Conservation (phyloP, 2,888 invertebrate genomes). For the Aleiodes alternator region DNA sequence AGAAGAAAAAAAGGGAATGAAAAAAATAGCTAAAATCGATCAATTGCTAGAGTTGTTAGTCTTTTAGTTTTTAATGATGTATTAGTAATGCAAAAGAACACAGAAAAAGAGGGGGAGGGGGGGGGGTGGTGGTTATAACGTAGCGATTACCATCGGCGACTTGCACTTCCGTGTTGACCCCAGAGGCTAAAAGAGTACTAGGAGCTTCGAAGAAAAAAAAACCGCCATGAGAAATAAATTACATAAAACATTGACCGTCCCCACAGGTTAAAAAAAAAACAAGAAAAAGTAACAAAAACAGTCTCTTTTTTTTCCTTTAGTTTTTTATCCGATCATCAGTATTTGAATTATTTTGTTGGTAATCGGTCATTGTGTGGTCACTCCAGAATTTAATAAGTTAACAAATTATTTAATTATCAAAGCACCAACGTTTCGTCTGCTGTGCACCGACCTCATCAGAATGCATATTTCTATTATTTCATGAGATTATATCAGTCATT, state of each 20-base stretch:
- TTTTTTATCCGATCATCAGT: too few relatives aligned
- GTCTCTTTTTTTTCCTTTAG: too few relatives aligned
- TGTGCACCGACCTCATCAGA: too few relatives aligned
- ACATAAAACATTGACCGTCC: conserved; percentile 11
- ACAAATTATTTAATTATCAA: too few relatives aligned
- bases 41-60: background rate
- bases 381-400: too few relatives aligned
- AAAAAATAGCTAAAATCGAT: background rate
- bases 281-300: background rate
- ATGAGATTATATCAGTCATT: too few relatives aligned
- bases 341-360: too few relatives aligned
- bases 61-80: background rate
- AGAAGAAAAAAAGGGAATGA: background rate
- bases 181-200: background rate
- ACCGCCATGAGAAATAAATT: background rate
- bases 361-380: too few relatives aligned
- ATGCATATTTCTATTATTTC: too few relatives aligned
- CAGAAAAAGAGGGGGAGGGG: background rate
- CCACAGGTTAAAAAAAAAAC: background rate
- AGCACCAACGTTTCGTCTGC: too few relatives aligned
- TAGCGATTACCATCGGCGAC: conserved; percentile 8
- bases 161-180: conserved; percentile 16
- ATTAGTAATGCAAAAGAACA: conserved; percentile 5
- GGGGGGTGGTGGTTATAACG: background rate
- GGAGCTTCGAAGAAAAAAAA: background rate